Conservation (phyloP, 1,140 invertebrate species). For the Neodiprion virginianus region DNA sequence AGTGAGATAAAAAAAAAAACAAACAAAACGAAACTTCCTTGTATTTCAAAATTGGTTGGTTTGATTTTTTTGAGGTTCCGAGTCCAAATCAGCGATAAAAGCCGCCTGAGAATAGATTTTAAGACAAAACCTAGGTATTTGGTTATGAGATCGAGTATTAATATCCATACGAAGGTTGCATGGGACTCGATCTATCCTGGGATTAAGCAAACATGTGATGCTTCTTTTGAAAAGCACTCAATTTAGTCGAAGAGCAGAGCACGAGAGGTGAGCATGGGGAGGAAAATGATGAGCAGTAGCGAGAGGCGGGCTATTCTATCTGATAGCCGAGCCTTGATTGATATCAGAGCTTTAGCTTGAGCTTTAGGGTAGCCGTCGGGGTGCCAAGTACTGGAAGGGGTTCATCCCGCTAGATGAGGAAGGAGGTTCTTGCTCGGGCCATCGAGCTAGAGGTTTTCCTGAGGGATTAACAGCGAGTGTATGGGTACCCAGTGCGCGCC, state of each 20-base stretch:
- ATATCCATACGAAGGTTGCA: too few relatives aligned
- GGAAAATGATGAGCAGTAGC: conserved; percentile 8
- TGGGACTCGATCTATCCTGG: too few relatives aligned
- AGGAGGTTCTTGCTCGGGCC: conserved; percentile 9
- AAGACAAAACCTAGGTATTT: background rate
- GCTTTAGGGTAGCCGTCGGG: too few relatives aligned
- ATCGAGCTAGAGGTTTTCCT: background rate
- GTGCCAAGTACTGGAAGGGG: conserved; percentile 6
- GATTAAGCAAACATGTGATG: conserved; percentile 19
- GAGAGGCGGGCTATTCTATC: conserved; percentile 52
- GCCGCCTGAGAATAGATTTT: background rate
- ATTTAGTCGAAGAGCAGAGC: conserved; percentile 28
- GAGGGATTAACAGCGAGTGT: background rate
- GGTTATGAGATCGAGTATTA: too few relatives aligned
- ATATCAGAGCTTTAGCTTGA: conserved; percentile 33
- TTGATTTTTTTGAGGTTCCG: too few relatives aligned
- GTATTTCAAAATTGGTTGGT: too few relatives aligned
- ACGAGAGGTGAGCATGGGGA: background rate
- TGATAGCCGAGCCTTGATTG: conserved; percentile 56
- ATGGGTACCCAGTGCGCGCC: background rate
- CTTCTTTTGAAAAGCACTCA: conserved; percentile 48
- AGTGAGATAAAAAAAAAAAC: too few relatives aligned
- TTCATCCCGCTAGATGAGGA: conserved; percentile 38
- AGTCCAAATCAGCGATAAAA: background rate
- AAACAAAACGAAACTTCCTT: too few relatives aligned